phyloP scores from a whole-genome alignment of 2,888 invertebrate genomes.

The Volucella inanis region DNA sequence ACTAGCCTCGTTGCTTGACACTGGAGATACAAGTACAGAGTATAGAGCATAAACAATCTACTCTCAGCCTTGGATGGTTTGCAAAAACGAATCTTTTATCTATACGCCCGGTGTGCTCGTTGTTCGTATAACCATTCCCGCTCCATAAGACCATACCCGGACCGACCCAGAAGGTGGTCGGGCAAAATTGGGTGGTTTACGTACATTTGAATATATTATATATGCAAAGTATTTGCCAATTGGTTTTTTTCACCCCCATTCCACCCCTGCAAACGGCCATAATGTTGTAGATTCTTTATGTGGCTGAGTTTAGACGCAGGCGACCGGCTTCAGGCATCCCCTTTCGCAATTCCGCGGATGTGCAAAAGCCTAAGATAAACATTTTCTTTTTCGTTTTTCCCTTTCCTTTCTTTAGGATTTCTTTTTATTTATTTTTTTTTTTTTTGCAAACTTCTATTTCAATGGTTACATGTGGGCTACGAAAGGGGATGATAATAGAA shows the following conservation, averaged over 20 bases:
- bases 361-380: slow-evolving; percentile 82
- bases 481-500: slow-evolving; percentile 69
- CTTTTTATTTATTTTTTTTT: slow-evolving; percentile 45
- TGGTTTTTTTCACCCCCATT: slow-evolving; percentile 81
- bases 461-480: slow-evolving; percentile 71
- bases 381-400: slow-evolving; percentile 67
- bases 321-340: slow-evolving; percentile 77
- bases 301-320: slow-evolving; percentile 75
- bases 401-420: slow-evolving; percentile 21
- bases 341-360: slow-evolving; percentile 77
- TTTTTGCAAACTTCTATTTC: slow-evolving; percentile 62
- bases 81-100: slow-evolving; percentile 74
- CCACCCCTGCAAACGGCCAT: slow-evolving; percentile 79
- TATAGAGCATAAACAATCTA: slow-evolving; percentile 61
- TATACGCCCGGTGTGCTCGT: slow-evolving; percentile 37
- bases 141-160: no score
- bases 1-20: slow-evolving; percentile 32
- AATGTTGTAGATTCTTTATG: slow-evolving; percentile 75
- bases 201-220: slow-evolving; percentile 81
- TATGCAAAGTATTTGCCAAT: slow-evolving; percentile 83
- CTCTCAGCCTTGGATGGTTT: slow-evolving; percentile 58
- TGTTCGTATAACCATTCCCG: slow-evolving; percentile 33
- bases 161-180: slow-evolving; percentile 62
- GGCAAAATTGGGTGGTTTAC: slow-evolving; percentile 72
- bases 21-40: slow-evolving; percentile 39